Base-by-base conservation (phyloP, 2,113 vertebrate genomes). In the Aythya baeri region DNA sequence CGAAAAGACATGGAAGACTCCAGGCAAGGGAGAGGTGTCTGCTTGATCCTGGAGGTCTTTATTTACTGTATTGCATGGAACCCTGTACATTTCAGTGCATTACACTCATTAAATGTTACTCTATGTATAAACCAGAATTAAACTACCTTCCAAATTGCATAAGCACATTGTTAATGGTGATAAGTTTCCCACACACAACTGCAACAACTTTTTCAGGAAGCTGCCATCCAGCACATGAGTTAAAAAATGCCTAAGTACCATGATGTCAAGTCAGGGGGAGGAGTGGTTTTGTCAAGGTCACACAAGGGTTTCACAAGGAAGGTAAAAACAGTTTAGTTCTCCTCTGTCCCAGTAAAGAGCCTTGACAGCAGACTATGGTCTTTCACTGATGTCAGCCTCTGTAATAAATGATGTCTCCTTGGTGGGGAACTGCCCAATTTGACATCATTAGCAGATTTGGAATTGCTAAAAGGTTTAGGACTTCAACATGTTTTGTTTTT, bases 391-490 rank as follows among this genome's bases (percentile, higher is more conserved):
- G 82, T 82, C 70, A 91, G 55, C 52, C 68, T 82, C 88, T 84
- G 44, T 82, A 88, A 91, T 73, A 91, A 91, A 93, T 54, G 49
- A 72, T 84, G 36, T 52, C 76, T 91, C 83, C 70, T 93, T 91
- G 43, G 85, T 88, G 85, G 54, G 93, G 73, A 95, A 86, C 86
- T 93, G 94, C 91, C 93, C 88, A 88, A 88, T 70, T 84, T 96
- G 89, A 96, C 88, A 97, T 95, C 96, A 96, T 73, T 89, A 93
- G 66, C 58, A 89, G 79, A 94, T 83, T 65, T 86, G 84, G 85
- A 81, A 87, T 94, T 90, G 89, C 46, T 96, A 91, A 94, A 92
- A 73, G 92, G 72, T 93, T 94, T 91, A 89, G 63, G 73, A 25
- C 84, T 94, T 85, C 63, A 82, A 52, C 84, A 84, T 95, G 67